Evolutionary conservation across 2,888 invertebrate genomes (phyloP).

Genomic region (Rhimphoctona megacephalus): DNA sequence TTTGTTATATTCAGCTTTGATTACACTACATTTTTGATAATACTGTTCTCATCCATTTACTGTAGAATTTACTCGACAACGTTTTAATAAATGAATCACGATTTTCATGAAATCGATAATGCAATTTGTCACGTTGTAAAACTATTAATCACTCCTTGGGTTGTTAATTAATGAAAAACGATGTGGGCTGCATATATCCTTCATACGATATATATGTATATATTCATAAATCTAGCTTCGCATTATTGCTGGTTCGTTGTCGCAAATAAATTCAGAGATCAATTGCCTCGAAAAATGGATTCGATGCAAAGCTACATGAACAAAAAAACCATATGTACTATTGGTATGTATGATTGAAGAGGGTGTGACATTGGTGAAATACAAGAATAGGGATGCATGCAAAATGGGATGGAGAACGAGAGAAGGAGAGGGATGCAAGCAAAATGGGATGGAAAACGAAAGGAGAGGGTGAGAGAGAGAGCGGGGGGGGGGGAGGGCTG

Average conservation of each 20-base stretch:
- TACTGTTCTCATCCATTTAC: background rate
- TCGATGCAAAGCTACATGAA: background rate
- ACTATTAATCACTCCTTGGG: constrained; percentile 11
- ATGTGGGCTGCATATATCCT: background rate
- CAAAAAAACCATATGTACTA: background rate
- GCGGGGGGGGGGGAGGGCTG: background rate
- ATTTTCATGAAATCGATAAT: background rate
- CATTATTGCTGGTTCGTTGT: constrained; percentile 1
- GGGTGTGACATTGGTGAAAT: constrained; percentile 62
- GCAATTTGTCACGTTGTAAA: constrained; percentile 8
- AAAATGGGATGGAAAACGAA: background rate
- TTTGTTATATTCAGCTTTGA: background rate
- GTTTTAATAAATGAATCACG: constrained; percentile 11
- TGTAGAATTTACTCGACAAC: background rate
- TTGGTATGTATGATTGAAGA: constrained; percentile 58
- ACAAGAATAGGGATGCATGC: constrained; percentile 19
- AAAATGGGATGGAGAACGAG: background rate
- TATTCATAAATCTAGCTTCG: background rate
- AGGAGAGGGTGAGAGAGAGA: background rate
- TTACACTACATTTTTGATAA: background rate
- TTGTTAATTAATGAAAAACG: constrained; percentile 19
- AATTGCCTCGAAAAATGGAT: constrained; percentile 25
- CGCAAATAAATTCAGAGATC: constrained; percentile 20
- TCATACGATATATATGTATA: background rate
- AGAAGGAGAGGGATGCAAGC: background rate